Conservation (phyloP, 2,888 invertebrate species). For the Macrosoma leucophasiata region DNA sequence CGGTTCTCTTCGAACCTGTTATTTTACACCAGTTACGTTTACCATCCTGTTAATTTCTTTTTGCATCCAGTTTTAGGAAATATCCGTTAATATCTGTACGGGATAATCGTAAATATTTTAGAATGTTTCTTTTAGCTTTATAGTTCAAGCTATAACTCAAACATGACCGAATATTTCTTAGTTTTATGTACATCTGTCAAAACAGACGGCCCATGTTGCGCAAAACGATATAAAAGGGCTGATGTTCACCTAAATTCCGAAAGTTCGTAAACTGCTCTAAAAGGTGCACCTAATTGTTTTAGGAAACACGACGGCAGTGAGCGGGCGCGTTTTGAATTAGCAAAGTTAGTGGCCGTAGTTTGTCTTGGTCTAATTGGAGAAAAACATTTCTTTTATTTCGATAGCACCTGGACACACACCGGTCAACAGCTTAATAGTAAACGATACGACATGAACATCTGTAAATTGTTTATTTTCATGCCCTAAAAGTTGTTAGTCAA, state of each 20-base stretch:
- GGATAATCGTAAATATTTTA: constrained; percentile 31
- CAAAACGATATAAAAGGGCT: constrained; percentile 34
- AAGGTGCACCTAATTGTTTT: constrained; percentile 56
- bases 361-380: constrained; percentile 31
- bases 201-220: constrained; percentile 44
- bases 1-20: too few species aligned
- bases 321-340: constrained; percentile 38
- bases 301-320: constrained; percentile 39
- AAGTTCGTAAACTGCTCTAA: constrained; percentile 41
- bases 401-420: constrained; percentile 25
- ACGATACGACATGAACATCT: too few species aligned
- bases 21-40: too few species aligned
- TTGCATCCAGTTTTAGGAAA: too few species aligned
- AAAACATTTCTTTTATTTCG: constrained; percentile 25
- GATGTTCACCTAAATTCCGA: constrained; percentile 44
- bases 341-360: constrained; percentile 36
- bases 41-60: too few species aligned
- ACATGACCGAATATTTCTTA: constrained; percentile 34
- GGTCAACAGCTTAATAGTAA: constrained; percentile 28
- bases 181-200: constrained; percentile 60
- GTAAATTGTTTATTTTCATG: too few species aligned
- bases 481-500: too few species aligned
- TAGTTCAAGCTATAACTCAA: constrained; percentile 45
- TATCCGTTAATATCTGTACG: too few species aligned
- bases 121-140: constrained; percentile 35